A percentile compares a stretch with the other conserved stretches of the same genome.
Evolutionary conservation across 2,888 invertebrate genomes (phyloP).

Genomic region (Thereva nobilitata): DNA sequence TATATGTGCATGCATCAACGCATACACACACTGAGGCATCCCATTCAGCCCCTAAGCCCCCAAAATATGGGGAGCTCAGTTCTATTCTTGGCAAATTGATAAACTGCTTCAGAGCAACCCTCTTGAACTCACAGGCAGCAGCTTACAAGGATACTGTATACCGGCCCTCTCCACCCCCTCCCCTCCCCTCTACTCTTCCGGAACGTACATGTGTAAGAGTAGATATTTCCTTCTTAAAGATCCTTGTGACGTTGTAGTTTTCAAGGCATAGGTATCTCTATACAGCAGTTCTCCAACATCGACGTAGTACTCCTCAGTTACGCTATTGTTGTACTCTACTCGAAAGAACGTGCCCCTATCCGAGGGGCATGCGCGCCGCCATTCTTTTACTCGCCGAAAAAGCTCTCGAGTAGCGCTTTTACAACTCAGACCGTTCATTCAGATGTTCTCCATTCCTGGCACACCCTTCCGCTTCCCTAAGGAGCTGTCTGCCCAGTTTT

Average conservation of each 20-base stretch:
- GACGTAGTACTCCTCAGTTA: slow-evolving; percentile 35
- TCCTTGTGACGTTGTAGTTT: slow-evolving; percentile 26
- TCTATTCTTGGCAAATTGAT: slow-evolving; percentile 34
- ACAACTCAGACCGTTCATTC: slow-evolving; percentile 29
- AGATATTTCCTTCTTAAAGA: slow-evolving; percentile 33
- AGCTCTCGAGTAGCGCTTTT: slow-evolving; percentile 32
- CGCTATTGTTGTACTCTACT: slow-evolving; percentile 33
- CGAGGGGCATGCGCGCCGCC: slow-evolving; percentile 23
- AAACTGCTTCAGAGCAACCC: slow-evolving; percentile 10
- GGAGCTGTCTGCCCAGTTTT: slow-evolving; percentile 4
- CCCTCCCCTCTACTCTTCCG: no score
- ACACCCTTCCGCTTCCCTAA: slow-evolving; percentile 32
- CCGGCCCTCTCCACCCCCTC: neutral
- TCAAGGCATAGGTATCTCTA: slow-evolving; percentile 14
- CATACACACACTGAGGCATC: slow-evolving; percentile 18
- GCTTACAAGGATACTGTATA: slow-evolving; percentile 11
- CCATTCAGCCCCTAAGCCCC: slow-evolving; percentile 23
- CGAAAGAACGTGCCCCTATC: slow-evolving; percentile 26
- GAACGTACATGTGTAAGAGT: neutral
- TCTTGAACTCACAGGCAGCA: slow-evolving; percentile 4
- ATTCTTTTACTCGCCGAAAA: slow-evolving; percentile 25
- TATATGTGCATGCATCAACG: slow-evolving; percentile 6
- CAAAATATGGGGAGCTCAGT: slow-evolving; percentile 20
- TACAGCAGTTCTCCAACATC: slow-evolving; percentile 16
- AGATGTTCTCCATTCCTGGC: slow-evolving; percentile 22